Percentiles rank a stretch among this genome's conserved stretches.
phyloP scores from a whole-genome alignment of 2,888 invertebrate species.

The Pandemis cinnamomeana region DNA sequence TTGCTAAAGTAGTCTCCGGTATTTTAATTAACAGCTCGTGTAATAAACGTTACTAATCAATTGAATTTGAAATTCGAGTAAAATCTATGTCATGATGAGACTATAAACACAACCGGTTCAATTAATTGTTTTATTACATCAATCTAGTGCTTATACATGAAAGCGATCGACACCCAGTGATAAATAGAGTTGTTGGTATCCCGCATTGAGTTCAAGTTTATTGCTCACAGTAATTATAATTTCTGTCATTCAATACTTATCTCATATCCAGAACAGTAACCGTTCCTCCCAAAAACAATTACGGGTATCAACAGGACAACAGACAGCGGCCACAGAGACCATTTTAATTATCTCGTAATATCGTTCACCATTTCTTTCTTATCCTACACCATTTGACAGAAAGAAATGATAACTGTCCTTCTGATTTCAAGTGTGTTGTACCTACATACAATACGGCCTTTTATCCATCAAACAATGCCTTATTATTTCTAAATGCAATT shows the following conservation, averaged over 20 bases:
- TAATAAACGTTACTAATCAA: slow-evolving; percentile 17
- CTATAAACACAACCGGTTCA: slow-evolving; percentile 14
- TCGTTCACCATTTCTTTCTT: too few species aligned
- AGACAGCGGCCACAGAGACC: too few species aligned
- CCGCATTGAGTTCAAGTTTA: neutral
- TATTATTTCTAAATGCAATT: neutral
- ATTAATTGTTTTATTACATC: neutral
- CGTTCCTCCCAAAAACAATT: too few species aligned
- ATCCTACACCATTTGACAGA: too few species aligned
- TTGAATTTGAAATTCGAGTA: slow-evolving; percentile 7
- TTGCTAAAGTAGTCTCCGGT: neutral
- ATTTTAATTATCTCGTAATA: too few species aligned
- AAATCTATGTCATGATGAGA: slow-evolving; percentile 12
- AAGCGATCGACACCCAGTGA: neutral
- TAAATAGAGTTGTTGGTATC: neutral
- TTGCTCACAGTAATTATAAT: neutral
- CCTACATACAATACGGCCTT: too few species aligned
- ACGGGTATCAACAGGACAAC: too few species aligned
- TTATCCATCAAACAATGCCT: too few species aligned
- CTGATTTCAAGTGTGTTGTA: too few species aligned
- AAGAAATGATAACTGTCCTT: too few species aligned
- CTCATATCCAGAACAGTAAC: too few species aligned
- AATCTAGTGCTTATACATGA: slow-evolving; percentile 7
- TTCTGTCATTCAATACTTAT: too few species aligned
- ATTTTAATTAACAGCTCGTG: slow-evolving; percentile 10